Base-by-base conservation (phyloP, 2,888 invertebrate genomes). In the Ptychoptera albimana region DNA sequence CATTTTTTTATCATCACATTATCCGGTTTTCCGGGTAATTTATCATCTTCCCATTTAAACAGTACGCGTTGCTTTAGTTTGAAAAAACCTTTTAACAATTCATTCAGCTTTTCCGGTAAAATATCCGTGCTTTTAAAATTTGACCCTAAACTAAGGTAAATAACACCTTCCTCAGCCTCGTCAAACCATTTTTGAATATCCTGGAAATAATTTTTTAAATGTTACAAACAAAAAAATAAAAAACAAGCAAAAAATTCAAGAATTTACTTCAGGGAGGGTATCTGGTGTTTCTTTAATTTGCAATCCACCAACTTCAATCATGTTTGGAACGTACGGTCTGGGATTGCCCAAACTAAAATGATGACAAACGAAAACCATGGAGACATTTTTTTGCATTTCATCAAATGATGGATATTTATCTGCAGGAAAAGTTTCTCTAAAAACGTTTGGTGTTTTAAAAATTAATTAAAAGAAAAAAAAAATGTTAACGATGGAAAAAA, bases 91-190 rank as follows among this genome's bases (percentile, higher is more conserved):
- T 53, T 52, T 8, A 40, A 8, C 10, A 40, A 14, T 2, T 8
- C 32, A 8, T 40, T n/a, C 9, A 30, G 40, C 11, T 23, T 23
- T 2, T 55, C 52, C 1, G 40, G 2, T 0, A 59, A 59, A 13
- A 65, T 43, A 32, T 49, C 42, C 38, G 53, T 56, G 37, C 60
- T 58, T 43, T 54, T 58, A 5, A 65, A 13, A 43, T 60, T 62
- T 2, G 64, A 61, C 9, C 72, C 72, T 60, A 72, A 58, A 1
- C 68, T 65, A 47, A 70, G 69, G 48, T 66, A 65, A 14, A 71
- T 59, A 2, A 60, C 68, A 1, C 70, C 71, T 46, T 70, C 53
- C 30, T 54, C 48, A 4, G 69, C 61, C 1, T 55, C 58, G 31
- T 64, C 60, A 4, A 71, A 52, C 38, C 66, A 67, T 13, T 55